Base-by-base conservation (phyloP, 2,113 vertebrate genomes). In the Seriola quinqueradiata region DNA sequence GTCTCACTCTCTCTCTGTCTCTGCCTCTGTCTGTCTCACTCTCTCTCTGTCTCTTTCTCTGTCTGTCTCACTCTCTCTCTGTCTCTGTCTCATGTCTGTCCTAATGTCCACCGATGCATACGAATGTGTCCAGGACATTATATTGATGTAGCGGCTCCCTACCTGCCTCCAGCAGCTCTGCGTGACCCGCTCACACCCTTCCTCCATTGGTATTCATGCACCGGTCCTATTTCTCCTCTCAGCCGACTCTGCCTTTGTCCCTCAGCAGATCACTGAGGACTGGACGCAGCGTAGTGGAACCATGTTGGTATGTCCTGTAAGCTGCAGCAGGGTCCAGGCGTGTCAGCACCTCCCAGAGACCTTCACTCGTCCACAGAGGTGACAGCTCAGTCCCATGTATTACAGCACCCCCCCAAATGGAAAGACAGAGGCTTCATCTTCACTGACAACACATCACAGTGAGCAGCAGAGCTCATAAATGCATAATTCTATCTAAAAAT, bases 61-160 rank as follows among this genome's bases (percentile, higher is more conserved):
- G 25, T 28, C 28, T 28, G 28, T 28, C 28, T 28, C 2, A 25
- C 25, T 28, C 28, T 2, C 2, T 28, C 28, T 28, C 2, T 28
- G 2, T 28, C 2, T 28, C 28, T 28, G 28, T 28, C 2, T 28
- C 28, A 28, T 28, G 28, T 2, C 28, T 28, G 28, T 32, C 32
- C 46, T 52, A 12, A 28, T 28, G 54, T 55, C 64, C 55, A 28
- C 7, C 9, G 67, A 65, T 44, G 63, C 64, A 74, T 72, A n/a
- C 69, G 75, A 74, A 78, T 68, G 77, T 65, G 59, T 25, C 8
- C 3, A 21, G 61, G 28, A 60, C 79, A 67, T 74, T 73, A 59
- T 66, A 73, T 46, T 23, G 44, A 44, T 55, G 77, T 65, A 13
- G 28, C 1, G 11, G 34, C 48, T n/a, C 9, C 0, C 59, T 72